These are phyloP conservation scores for Mactromeris polynyma DNA, from an alignment of 2,888 invertebrate species.

Conservation along the genomic window DNA sequence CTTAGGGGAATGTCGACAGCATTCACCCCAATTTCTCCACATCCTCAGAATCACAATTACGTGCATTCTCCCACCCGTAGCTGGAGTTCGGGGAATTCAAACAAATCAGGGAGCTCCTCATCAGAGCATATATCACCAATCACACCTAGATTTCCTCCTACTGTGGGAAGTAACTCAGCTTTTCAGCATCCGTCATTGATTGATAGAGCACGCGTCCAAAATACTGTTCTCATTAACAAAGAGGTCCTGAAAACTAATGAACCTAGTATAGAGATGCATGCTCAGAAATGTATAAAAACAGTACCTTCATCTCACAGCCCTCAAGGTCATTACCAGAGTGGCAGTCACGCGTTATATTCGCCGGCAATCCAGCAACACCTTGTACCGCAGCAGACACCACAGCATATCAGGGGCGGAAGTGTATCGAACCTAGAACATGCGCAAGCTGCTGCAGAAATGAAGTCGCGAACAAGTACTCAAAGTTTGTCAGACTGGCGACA, in stretches of 20 bases:
- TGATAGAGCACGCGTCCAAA: slow-evolving; percentile 58
- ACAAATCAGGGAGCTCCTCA: slow-evolving; percentile 83
- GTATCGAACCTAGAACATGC: slow-evolving; percentile 50
- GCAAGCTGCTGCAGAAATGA: slow-evolving; percentile 46
- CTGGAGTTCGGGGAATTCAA: slow-evolving; percentile 81
- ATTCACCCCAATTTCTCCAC: slow-evolving; percentile 93
- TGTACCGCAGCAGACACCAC: slow-evolving; percentile 53
- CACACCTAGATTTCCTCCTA: slow-evolving; percentile 78
- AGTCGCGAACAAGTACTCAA: slow-evolving; percentile 57
- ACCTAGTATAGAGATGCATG: slow-evolving; percentile 82
- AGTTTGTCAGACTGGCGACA: slow-evolving; percentile 63
- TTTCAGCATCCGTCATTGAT: slow-evolving; percentile 75
- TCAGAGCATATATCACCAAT: slow-evolving; percentile 84
- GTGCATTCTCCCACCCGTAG: slow-evolving; percentile 82
- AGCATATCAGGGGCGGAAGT: slow-evolving; percentile 57
- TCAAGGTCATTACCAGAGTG: slow-evolving; percentile 28
- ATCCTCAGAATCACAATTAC: slow-evolving; percentile 80
- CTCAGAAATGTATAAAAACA: slow-evolving; percentile 70
- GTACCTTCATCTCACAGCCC: slow-evolving; percentile 61
- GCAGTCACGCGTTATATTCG: slow-evolving; percentile 46
- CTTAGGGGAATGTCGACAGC: slow-evolving; percentile 91
- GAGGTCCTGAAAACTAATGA: slow-evolving; percentile 80
- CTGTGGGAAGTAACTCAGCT: slow-evolving; percentile 67
- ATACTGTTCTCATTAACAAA: slow-evolving; percentile 74
- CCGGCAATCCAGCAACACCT: slow-evolving; percentile 77